These are phyloP conservation scores for Brachyrhaphis roseni DNA, from an alignment of 2,797 vertebrate genomes.

Conservation along the genomic window DNA sequence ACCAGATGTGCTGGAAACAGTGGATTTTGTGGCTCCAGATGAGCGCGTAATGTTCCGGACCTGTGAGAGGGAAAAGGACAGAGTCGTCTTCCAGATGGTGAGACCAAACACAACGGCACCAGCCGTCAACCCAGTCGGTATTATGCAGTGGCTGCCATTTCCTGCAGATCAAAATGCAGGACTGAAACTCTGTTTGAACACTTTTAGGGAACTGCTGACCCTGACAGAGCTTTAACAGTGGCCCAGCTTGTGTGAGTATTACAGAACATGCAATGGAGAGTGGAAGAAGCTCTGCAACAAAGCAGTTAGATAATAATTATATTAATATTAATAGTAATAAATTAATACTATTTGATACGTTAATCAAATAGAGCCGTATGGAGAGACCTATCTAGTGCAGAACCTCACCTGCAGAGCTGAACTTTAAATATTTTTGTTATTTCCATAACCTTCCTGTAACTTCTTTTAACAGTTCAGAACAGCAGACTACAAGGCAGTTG, in stretches of 20 bases:
- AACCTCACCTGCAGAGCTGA: background rate
- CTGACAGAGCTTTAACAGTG: constrained; percentile 89
- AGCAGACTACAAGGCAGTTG: background rate
- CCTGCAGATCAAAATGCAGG: too few relatives aligned
- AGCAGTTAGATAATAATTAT: background rate
- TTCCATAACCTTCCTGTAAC: background rate
- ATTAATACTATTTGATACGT: background rate
- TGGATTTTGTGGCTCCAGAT: constrained; percentile 94
- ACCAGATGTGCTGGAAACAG: constrained; percentile 84
- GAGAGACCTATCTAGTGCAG: background rate
- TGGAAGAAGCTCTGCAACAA: background rate
- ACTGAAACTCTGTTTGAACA: background rate
- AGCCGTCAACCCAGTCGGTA: background rate
- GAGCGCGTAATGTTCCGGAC: constrained; percentile 95
- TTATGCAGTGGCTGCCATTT: background rate
- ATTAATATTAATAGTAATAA: background rate
- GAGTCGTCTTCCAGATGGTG: constrained; percentile 96
- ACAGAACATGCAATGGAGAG: background rate
- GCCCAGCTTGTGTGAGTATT: constrained; percentile 90
- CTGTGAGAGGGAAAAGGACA: constrained; percentile 86
- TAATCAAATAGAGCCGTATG: background rate
- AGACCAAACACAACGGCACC: constrained; percentile 10
- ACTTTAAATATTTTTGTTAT: background rate
- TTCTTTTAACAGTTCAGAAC: background rate
- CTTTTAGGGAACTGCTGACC: constrained; percentile 90